phyloP scores from a whole-genome alignment of 2,888 invertebrate species.

The Cacoxenus indagator region DNA sequence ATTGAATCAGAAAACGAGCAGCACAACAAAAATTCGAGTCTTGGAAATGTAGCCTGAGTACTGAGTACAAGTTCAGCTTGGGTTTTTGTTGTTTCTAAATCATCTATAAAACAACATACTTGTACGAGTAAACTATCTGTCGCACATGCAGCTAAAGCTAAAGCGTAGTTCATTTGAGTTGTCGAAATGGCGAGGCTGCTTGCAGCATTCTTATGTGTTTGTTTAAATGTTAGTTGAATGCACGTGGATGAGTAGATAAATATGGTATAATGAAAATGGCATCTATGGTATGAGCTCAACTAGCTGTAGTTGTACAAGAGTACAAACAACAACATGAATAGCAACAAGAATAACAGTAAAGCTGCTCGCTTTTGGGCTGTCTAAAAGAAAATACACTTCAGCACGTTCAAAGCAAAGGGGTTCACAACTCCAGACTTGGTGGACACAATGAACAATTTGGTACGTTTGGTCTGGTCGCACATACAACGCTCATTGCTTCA shows the following conservation, averaged over 20 bases:
- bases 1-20: slow-evolving; percentile 44
- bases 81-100: background rate
- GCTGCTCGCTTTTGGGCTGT: slow-evolving; percentile 32
- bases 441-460: slow-evolving; percentile 4
- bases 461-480: background rate
- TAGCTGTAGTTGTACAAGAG: too few relatives aligned
- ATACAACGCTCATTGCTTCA: slow-evolving; percentile 8
- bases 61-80: too few relatives aligned
- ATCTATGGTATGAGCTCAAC: too few relatives aligned
- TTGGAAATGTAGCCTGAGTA: background rate
- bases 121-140: slow-evolving; percentile 45
- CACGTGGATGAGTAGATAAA: slow-evolving; percentile 67
- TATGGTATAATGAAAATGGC: slow-evolving; percentile 62
- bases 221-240: slow-evolving; percentile 65
- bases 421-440: slow-evolving; percentile 25
- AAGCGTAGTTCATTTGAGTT: background rate
- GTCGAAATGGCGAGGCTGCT: slow-evolving; percentile 25
- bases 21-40: slow-evolving; percentile 26
- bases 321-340: slow-evolving; percentile 1
- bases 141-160: background rate
- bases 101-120: background rate
- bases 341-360: slow-evolving; percentile 39
- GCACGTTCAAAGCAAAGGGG: slow-evolving; percentile 54
- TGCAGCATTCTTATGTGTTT: too few relatives aligned
- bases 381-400: slow-evolving; percentile 62